phyloP scores from a whole-genome alignment of 2,113 vertebrate species.

The Clarias gariepinus region DNA sequence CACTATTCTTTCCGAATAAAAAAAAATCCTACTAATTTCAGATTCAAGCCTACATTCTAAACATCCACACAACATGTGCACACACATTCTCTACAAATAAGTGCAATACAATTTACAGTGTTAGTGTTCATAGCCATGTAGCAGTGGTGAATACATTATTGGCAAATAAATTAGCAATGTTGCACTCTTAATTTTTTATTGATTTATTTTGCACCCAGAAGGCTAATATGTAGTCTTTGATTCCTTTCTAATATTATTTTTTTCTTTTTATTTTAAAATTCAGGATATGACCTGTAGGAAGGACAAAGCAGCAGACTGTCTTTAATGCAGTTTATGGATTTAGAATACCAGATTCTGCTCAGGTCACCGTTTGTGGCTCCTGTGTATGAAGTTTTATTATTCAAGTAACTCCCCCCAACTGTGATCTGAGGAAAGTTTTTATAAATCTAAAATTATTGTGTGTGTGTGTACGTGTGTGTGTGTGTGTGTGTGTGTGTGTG shows the following conservation, averaged over 20 bases:
- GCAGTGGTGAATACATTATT: background rate
- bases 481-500: background rate
- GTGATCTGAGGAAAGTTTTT: conserved; percentile 61
- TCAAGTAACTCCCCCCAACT: conserved; percentile 58
- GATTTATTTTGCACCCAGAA: background rate
- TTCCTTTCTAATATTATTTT: background rate
- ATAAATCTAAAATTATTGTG: conserved; percentile 43
- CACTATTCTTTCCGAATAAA: too few species aligned
- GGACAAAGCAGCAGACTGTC: conserved; percentile 32
- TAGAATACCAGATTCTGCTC: conserved; percentile 9
- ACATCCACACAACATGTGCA: too few species aligned
- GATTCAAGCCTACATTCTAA: background rate
- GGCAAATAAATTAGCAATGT: background rate
- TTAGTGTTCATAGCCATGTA: background rate
- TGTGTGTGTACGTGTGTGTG: conserved; percentile 41
- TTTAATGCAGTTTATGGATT: conserved; percentile 9
- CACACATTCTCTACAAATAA: background rate
- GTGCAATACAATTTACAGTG: too few species aligned
- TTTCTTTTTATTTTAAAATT: background rate
- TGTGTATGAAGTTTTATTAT: conserved; percentile 55
- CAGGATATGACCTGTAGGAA: background rate
- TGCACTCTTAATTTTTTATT: background rate
- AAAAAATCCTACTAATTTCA: too few species aligned
- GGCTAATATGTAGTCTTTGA: background rate
- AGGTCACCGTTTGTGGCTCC: conserved; percentile 12